Percentiles rank a stretch among this genome's conserved stretches.
Conservation (phyloP, 2,888 invertebrate genomes). For the Panopea generosa region DNA sequence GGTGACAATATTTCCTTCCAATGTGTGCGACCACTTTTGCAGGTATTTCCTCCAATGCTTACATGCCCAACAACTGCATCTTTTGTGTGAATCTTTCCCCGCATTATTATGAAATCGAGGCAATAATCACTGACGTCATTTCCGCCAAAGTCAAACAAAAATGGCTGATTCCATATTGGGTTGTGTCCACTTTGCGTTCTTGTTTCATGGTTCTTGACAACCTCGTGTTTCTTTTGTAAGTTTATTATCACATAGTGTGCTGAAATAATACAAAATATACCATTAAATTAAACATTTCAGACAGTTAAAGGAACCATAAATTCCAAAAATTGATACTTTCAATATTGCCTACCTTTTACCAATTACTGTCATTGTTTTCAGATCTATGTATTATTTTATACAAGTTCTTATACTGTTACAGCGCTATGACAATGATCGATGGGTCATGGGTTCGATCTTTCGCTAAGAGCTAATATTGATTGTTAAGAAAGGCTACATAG, state of each 20-base stretch:
- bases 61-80: conserved; percentile 78
- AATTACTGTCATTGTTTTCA: too few species aligned
- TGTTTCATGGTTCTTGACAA: conserved; percentile 68
- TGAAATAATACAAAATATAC: conserved; percentile 60
- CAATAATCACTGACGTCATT: conserved; percentile 57
- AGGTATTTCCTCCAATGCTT: conserved; percentile 68
- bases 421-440: too few species aligned
- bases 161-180: conserved; percentile 80
- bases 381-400: too few species aligned
- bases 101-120: conserved; percentile 75
- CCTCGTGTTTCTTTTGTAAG: conserved; percentile 58
- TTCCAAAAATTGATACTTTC: too few species aligned
- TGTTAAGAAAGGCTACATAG: too few species aligned
- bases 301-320: too few species aligned
- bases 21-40: conserved; percentile 68
- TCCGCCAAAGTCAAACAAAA: conserved; percentile 73
- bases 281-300: too few species aligned
- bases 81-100: conserved; percentile 71
- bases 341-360: too few species aligned
- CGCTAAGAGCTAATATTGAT: too few species aligned
- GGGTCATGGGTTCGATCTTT: too few species aligned
- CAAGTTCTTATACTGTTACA: too few species aligned
- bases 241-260: conserved; percentile 76
- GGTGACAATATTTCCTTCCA: conserved; percentile 75
- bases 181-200: conserved; percentile 64